A percentile compares a stretch with the other conserved stretches of the same genome.
These are phyloP conservation scores for Heliothis subflexa DNA, from an alignment of 1,140 invertebrate genomes.

Conservation along the genomic window DNA sequence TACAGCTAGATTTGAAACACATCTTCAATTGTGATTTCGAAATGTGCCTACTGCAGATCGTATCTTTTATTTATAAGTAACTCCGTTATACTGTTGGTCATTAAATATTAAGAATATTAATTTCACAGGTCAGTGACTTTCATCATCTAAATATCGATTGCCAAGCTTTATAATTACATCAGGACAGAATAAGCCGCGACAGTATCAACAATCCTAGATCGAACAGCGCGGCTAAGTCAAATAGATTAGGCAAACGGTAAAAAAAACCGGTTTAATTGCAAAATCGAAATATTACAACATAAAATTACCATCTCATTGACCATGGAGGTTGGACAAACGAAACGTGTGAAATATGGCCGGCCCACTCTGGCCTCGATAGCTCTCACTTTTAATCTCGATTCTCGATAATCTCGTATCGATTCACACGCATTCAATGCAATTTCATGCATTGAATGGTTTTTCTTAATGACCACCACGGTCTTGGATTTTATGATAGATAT, in stretches of 20 bases:
- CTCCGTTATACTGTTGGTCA: neutral
- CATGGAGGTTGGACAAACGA: conserved; percentile 57
- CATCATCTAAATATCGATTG: conserved; percentile 14
- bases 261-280: conserved; percentile 58
- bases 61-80: neutral
- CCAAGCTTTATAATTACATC: conserved; percentile 28
- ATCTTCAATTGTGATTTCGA: neutral
- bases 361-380: conserved; percentile 60
- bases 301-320: conserved; percentile 72
- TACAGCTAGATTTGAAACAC: neutral
- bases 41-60: neutral
- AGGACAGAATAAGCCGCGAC: conserved; percentile 6
- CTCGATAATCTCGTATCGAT: conserved; percentile 43
- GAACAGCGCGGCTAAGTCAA: neutral
- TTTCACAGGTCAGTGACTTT: conserved; percentile 15
- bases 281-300: conserved; percentile 64
- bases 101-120: conserved; percentile 13
- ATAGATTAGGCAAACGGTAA: conserved; percentile 51
- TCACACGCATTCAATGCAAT: conserved; percentile 44
- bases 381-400: conserved; percentile 66
- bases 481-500: conserved; percentile 44
- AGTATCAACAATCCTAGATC: conserved; percentile 29
- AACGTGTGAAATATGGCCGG: conserved; percentile 52
- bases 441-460: conserved; percentile 51
- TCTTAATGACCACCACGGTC: conserved; percentile 21